Conservation (phyloP, 1,140 invertebrate genomes). For the Eumeta japonica region DNA sequence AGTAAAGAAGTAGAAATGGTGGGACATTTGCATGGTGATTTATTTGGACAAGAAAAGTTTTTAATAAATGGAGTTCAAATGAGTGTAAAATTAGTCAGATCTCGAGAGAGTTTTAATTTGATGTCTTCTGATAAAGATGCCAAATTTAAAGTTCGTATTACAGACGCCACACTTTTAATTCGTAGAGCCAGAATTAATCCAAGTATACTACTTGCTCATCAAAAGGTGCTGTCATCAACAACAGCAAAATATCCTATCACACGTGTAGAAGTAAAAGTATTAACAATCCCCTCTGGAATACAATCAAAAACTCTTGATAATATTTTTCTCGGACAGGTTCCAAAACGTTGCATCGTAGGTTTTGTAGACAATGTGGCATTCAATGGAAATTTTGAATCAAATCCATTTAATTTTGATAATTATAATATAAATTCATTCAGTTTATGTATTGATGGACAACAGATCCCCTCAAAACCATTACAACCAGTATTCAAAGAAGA, state of each 20-base stretch:
- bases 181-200: constrained; percentile 30
- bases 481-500: constrained; percentile 12
- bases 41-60: constrained; percentile 43
- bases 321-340: constrained; percentile 31
- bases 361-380: constrained; percentile 40
- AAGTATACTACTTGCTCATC: constrained; percentile 27
- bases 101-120: constrained; percentile 30
- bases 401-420: constrained; percentile 42
- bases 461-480: constrained; percentile 17
- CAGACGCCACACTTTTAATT: constrained; percentile 28
- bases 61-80: constrained; percentile 39
- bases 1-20: constrained; percentile 22
- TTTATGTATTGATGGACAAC: constrained; percentile 29
- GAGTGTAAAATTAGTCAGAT: constrained; percentile 26
- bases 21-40: constrained; percentile 22
- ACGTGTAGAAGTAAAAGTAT: constrained; percentile 32
- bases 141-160: constrained; percentile 15
- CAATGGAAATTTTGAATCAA: constrained; percentile 28
- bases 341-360: constrained; percentile 34
- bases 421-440: constrained; percentile 27
- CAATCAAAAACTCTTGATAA: constrained; percentile 32
- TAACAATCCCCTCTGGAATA: constrained; percentile 26
- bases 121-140: constrained; percentile 18
- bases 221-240: constrained; percentile 26
- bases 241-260: constrained; percentile 43